Conservation (phyloP, 2,888 invertebrate genomes). For the Acleris emargana region DNA sequence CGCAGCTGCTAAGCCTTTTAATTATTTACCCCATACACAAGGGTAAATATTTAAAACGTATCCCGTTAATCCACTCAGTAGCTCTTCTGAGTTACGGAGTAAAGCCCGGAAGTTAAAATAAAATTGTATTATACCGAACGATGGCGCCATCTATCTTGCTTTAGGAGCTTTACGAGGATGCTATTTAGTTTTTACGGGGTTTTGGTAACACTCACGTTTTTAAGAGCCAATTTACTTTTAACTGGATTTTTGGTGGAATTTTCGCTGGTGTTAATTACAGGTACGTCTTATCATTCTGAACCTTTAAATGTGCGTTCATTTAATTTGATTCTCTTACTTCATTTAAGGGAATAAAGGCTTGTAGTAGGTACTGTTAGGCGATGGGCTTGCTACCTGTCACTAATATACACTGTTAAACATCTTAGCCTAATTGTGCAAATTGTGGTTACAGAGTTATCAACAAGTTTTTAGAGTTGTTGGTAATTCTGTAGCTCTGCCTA, state of each 20-base stretch:
- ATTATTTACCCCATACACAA: constrained; percentile 29
- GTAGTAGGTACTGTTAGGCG: too few relatives aligned
- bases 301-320: too few relatives aligned
- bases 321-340: too few relatives aligned
- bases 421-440: too few relatives aligned
- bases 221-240: constrained; percentile 22
- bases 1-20: constrained; percentile 11
- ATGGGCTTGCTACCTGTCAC: too few relatives aligned
- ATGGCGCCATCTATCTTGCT: constrained; percentile 43
- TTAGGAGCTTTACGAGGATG: constrained; percentile 39
- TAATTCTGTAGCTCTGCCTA: too few relatives aligned
- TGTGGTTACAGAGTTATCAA: too few relatives aligned
- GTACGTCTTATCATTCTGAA: not conserved
- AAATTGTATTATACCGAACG: constrained; percentile 36
- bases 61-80: constrained; percentile 31
- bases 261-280: constrained; percentile 1
- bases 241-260: constrained; percentile 6
- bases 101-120: constrained; percentile 35
- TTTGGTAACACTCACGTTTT: constrained; percentile 26
- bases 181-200: constrained; percentile 39
- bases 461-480: too few relatives aligned
- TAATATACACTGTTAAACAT: too few relatives aligned
- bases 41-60: constrained; percentile 35
- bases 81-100: constrained; percentile 31
- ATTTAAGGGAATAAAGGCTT: too few relatives aligned